A percentile compares a stretch with the other conserved stretches of the same genome.
phyloP scores from a whole-genome alignment of 2,113 vertebrate genomes.

The Amblyopsis rosae region DNA sequence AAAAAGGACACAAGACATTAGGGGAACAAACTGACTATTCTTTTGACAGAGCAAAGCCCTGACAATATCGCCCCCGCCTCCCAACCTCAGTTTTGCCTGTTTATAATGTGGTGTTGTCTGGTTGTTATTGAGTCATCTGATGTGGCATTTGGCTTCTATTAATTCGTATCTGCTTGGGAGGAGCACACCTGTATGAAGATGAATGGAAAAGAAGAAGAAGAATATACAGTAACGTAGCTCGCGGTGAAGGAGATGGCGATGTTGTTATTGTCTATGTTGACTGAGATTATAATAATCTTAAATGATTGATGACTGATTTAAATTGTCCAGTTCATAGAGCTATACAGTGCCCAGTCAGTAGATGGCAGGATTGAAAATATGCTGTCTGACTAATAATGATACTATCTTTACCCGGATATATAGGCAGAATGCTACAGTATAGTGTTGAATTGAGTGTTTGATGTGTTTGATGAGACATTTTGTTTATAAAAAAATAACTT shows the following conservation, averaged over 20 bases:
- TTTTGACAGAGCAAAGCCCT: conserved; percentile 43
- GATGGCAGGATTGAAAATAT: background rate
- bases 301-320: conserved; percentile 10
- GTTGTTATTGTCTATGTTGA: conserved; percentile 8
- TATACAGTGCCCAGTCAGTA: conserved; percentile 30
- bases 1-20: conserved; percentile 27
- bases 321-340: conserved; percentile 30
- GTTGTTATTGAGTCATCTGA: conserved; percentile 46
- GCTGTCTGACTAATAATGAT: background rate
- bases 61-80: conserved; percentile 12
- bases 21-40: conserved; percentile 38
- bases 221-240: conserved; percentile 6
- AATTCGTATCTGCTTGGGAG: conserved; percentile 25
- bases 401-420: conserved; percentile 5
- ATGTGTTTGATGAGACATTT: conserved; percentile 25
- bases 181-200: background rate
- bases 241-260: conserved; percentile 12
- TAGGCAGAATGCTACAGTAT: conserved; percentile 13
- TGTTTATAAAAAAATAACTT: conserved; percentile 29
- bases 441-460: conserved; percentile 33
- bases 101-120: conserved; percentile 16
- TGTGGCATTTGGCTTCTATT: conserved; percentile 50
- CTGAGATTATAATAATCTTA: background rate
- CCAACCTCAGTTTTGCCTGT: no score
- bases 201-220: background rate